Base-by-base conservation (phyloP, 2,797 vertebrate genomes). In the Sus cebifrons region DNA sequence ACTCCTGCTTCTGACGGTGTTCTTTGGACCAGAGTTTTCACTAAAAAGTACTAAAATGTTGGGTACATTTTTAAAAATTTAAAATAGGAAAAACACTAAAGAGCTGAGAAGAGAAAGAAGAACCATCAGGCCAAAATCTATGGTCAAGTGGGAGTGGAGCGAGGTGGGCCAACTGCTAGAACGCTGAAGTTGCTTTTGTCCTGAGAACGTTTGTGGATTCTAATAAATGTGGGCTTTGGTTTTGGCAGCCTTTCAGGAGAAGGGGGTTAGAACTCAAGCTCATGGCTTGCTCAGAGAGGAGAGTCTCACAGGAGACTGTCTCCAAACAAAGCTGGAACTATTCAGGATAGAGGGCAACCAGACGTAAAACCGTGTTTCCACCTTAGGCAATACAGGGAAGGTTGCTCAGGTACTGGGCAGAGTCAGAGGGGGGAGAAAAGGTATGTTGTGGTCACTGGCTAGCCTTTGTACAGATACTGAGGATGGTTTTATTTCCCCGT, bases 1-100 rank as follows among this genome's bases (percentile, higher is more conserved):
- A 44, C 23, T 89, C 95, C 29, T 62, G 23, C 71, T 96, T 89
- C 79, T 93, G 44, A 86, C 40, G 73, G 44, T 44, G 9, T 65
- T 96, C 49, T 87, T 89, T 84, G 71, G 60, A 92, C 58, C 29
- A 40, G 44, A 83, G 27, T 82, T 79, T 82, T 40, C 27, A 29
- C 29, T 94, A 89, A 89, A 83, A 82, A 94, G 82, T 71, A 56
- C 73, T 68, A 67, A 96, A 78, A 86, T 85, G 62, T 89, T 93
- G 40, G 23, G 60, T 60, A 15, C 62, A 60, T 74, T 60, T 91
- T n/a, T 96, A 93, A 60, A 93, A 52, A 67, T 81, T 83, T 36
- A 58, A 91, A 88, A 87, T 40, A 44, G 14, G 18, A 73, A 89
- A 86, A 49, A 25, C 14, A 78, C 52, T 82, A 27, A 71, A 40